Evolutionary conservation across 2,797 vertebrate species (phyloP).

Genomic region (Cirrhinus mrigala): DNA sequence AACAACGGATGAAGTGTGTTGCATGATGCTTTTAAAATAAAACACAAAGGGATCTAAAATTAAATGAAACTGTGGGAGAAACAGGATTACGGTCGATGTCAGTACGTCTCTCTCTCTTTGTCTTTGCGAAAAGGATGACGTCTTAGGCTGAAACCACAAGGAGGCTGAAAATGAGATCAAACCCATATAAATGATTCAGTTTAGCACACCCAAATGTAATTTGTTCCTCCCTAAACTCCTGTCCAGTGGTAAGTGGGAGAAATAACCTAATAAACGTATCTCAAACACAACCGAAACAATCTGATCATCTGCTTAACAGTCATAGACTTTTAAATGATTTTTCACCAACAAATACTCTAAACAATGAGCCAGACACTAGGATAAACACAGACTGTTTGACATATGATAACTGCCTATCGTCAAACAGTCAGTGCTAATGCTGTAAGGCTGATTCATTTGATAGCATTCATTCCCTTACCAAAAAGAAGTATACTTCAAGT

Average conservation of each 20-base stretch:
- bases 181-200: constrained; percentile 55
- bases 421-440: not conserved
- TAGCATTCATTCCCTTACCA: not conserved
- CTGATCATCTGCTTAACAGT: not conserved
- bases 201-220: constrained; percentile 54
- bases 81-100: constrained; percentile 18
- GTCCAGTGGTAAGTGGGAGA: constrained; percentile 21
- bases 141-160: constrained; percentile 35
- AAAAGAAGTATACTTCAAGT: no score
- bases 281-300: constrained; percentile 12
- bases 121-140: constrained; percentile 30
- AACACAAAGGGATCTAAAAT: constrained; percentile 25
- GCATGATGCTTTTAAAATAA: constrained; percentile 13
- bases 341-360: not conserved
- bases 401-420: not conserved
- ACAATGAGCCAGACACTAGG: not conserved
- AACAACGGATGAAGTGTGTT: constrained; percentile 5
- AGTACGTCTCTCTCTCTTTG: constrained; percentile 1
- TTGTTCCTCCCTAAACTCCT: constrained; percentile 50
- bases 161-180: constrained; percentile 50
- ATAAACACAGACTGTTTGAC: not conserved
- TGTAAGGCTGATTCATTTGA: not conserved
- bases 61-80: constrained; percentile 8
- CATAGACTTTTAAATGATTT: not conserved
- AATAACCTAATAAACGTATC: constrained; percentile 39